Base-by-base conservation (phyloP, 1,140 invertebrate genomes). In the Trachymyrmex septentrionalis region DNA sequence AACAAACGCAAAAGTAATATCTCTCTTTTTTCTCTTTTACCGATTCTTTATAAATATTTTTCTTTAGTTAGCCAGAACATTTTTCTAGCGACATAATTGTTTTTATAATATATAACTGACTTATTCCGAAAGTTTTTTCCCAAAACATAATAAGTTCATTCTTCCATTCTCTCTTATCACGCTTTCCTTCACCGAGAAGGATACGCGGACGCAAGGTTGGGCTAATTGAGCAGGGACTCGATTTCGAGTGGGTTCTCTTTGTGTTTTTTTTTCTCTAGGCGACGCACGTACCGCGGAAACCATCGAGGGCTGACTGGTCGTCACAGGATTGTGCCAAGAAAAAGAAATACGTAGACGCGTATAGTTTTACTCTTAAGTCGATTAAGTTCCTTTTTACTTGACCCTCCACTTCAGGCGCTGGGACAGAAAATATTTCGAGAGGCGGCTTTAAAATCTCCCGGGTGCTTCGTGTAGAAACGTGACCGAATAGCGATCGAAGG, bases 201-300 rank as follows among this genome's bases (percentile, higher is more conserved):
- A 80, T 66, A 87, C 75, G 86, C 86, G 85, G 86, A 88, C 86
- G 90, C 87, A 89, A 91, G 90, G 81, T 86, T 91, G 73, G 75
- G 77, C 93, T 94, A 94, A 94, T 94, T 94, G 93, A 88, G 85
- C 86, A 75, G 92, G 88, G 93, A 94, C 92, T 94, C 92, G 92
- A 94, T 94, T 94, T 93, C 93, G 88, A 92, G 82, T 86, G 61
- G 75, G 72, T 88, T 89, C 82, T 75, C 76, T 88, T 64, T 87
- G 81, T 93, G 90, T 93, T 94, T 44, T 44, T 44, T 44, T 44
- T 84, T 93, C 91, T 91, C 88, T 72, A 93, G 89, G 92, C 93
- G 86, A 93, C 88, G 92, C 94, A 94, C 93, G 93, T 94, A 93
- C 89, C 64, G 73, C 85, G 82, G 75, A 63, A 59, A 85, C 78